Base-by-base conservation (phyloP, 2,113 vertebrate species). In the Monopterus albus region DNA sequence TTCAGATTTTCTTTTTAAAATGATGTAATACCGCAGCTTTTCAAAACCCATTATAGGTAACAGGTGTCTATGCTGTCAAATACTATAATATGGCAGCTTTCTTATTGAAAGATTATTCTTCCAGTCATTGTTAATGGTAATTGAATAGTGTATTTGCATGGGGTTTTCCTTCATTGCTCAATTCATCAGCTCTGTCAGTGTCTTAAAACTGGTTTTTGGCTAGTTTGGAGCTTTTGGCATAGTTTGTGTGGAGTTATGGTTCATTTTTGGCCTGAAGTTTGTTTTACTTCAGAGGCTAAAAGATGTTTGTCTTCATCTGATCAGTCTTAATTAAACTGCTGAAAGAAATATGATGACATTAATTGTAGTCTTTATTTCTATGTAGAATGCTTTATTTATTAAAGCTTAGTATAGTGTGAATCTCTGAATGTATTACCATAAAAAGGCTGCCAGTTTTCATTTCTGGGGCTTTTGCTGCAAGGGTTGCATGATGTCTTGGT, bases 301-400 rank as follows among this genome's bases (percentile, higher is more conserved):
- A 42, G 10, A 18, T 42, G 4, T 60, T 67, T 46, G 45, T 38
- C 62, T 52, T 51, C 12, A 28, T 15, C n/a, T 36, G 43, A 28
- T 31, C 15, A 11, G 57, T 49, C 18, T 3, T 56, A 2, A 26
- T n/a, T 2, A 35, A 59, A 62, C 25, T 9, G 33, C 25, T 36
- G n/a, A 29, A 55, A 35, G 11, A 40, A 18, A 57, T 15, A 23
- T 1, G 0, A 9, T 18, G 9, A 4, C 25, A 33, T 42, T 6
- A 33, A 28, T 26, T 23, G 11, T 23, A 21, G 31, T 58, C 23
- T 42, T n/a, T 18, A 18, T 50, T 40, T 38, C 23, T 18, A 5
- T 35, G 4, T 58, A 28, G 9, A 58, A 26, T 9, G 7, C 3
- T 9, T n/a, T 1, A 36, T 35, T 6, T 17, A 18, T 31, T n/a